A percentile compares a stretch with the other conserved stretches of the same genome.
phyloP scores from a whole-genome alignment of 2,888 invertebrate genomes.

The Phlogophora meticulosa region DNA sequence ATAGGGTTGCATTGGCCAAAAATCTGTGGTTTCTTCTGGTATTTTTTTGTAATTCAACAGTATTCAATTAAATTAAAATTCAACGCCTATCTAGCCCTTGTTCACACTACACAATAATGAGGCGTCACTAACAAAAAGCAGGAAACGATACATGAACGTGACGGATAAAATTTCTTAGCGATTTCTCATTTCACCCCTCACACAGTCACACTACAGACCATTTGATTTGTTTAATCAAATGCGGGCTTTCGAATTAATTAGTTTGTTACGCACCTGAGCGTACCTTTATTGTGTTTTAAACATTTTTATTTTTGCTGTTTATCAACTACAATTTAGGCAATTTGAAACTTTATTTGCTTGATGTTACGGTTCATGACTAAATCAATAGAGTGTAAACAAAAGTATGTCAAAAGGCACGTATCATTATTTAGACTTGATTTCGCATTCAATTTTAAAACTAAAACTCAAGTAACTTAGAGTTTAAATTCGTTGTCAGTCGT shows the following conservation, averaged over 20 bases:
- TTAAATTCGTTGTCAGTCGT: constrained; percentile 31
- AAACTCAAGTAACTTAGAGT: constrained; percentile 30
- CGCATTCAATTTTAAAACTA: constrained; percentile 49
- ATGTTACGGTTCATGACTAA: background rate
- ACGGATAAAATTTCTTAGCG: constrained; percentile 90
- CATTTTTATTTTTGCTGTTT: constrained; percentile 40
- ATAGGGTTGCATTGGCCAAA: too few species aligned
- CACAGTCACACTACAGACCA: constrained; percentile 77
- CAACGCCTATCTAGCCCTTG: constrained; percentile 50
- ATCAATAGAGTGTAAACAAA: constrained; percentile 23
- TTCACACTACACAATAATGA: constrained; percentile 77
- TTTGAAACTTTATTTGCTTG: background rate
- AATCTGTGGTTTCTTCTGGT: background rate
- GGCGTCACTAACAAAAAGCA: constrained; percentile 83
- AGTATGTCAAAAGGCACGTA: constrained; percentile 45
- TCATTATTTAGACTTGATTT: constrained; percentile 59
- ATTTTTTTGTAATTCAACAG: background rate
- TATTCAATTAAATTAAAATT: constrained; percentile 49
- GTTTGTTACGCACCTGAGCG: constrained; percentile 90
- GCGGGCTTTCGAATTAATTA: constrained; percentile 90
- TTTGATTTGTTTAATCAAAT: constrained; percentile 91
- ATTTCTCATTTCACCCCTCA: constrained; percentile 89
- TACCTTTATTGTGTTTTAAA: constrained; percentile 78
- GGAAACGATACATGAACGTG: constrained; percentile 88
- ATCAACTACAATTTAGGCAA: constrained; percentile 23